Conservation (phyloP, 1,140 invertebrate genomes). For the Zophobas atratus region DNA sequence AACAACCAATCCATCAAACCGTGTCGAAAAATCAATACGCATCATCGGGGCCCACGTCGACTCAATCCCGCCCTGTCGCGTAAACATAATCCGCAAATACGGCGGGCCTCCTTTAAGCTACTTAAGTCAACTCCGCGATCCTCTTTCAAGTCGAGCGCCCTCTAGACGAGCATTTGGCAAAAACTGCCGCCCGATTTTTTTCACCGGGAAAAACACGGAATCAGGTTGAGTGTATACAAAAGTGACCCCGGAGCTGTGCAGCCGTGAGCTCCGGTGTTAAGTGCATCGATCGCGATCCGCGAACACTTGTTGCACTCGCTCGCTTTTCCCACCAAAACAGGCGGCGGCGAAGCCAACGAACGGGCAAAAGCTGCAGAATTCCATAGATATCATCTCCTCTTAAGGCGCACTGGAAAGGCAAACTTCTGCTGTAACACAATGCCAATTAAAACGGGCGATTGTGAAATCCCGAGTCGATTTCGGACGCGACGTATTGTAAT, state of each 20-base stretch:
- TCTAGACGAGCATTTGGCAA: too few species aligned
- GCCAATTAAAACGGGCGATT: conserved; percentile 26
- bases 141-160: too few species aligned
- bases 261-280: conserved; percentile 37
- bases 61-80: too few species aligned
- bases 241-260: conserved; percentile 19
- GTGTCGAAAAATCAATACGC: too few species aligned
- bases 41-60: too few species aligned
- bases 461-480: neutral
- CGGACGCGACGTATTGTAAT: neutral
- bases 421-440: conserved; percentile 2
- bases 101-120: too few species aligned
- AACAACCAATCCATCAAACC: too few species aligned
- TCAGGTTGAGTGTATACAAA: neutral
- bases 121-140: too few species aligned
- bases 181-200: too few species aligned
- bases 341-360: conserved; percentile 35
- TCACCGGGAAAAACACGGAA: too few species aligned
- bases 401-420: conserved; percentile 21
- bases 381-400: conserved; percentile 55
- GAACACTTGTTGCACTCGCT: conserved; percentile 56
- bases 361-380: conserved; percentile 53
- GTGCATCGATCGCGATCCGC: conserved; percentile 53
- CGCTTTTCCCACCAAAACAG: conserved; percentile 48
- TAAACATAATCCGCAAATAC: too few species aligned